Evolutionary conservation across 2,113 vertebrate species (phyloP), one percentile per base, ranked within the genome.

Genomic region (Phasianus colchicus): DNA sequence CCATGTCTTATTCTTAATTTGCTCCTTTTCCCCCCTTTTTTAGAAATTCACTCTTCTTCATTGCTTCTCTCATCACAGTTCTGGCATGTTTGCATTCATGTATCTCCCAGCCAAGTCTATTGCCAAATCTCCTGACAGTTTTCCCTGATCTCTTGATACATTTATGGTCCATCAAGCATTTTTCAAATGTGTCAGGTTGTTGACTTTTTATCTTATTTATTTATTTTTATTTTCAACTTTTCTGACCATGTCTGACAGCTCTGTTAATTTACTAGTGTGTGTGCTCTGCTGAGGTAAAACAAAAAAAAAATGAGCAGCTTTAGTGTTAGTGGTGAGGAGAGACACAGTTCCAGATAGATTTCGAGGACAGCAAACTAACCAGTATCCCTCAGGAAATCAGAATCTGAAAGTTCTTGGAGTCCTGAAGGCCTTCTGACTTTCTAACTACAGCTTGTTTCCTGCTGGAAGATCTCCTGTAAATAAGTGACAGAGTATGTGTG

Each of bases 31-130:
- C 20, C 2, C 1, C 0, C 6, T 10, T 3, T 81, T 91, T 79
- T 32, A 92, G 66, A 91, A 82, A 87, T 64, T 64, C 21, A n/a
- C n/a, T 90, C 38, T 64, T 20, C 83, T 70, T 77, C 78, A 82
- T 86, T 92, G 67, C 73, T 95, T 93, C 64, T 82, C 54, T 94
- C 76, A 77, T 91, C 87, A 76, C 69, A 90, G 58, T 77, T 86
- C 79, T 96, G 89, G 75, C 81, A 87, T 70, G 81, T 95, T 86
- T 91, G 73, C 54, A 17, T 70, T 76, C 58, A 43, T 52, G 32
- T 80, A 86, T 32, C 65, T 88, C 45, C 43, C 64, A 96, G 80
- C 42, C 70, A 83, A 92, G 21, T 73, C 83, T 90, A 74, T 91
- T 94, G 54, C 48, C 70, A 89, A 94, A 71, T 89, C 70, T 94